Conservation (phyloP, 1,140 invertebrate species). For the Bombus soroeensis region DNA sequence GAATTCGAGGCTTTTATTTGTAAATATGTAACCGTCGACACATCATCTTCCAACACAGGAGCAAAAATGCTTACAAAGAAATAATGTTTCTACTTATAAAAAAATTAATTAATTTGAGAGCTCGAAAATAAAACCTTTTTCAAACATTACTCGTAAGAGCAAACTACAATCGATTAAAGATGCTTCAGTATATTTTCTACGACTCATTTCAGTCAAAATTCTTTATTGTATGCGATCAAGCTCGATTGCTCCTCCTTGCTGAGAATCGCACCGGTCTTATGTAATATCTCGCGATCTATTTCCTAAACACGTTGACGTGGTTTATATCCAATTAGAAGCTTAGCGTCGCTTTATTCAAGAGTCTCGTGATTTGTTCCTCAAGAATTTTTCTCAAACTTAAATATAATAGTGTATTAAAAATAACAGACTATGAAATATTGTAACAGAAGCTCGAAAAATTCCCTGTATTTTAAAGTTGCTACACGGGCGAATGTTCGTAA, state of each 20-base stretch:
- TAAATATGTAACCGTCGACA: background rate
- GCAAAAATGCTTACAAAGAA: too few relatives aligned
- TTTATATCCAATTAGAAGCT: background rate
- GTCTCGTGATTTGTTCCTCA: background rate
- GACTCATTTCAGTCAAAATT: background rate
- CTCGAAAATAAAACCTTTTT: background rate
- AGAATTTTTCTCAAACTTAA: too few relatives aligned
- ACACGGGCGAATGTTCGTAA: background rate
- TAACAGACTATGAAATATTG: background rate
- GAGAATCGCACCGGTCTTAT: background rate
- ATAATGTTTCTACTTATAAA: too few relatives aligned
- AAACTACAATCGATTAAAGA: background rate
- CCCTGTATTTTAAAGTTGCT: background rate
- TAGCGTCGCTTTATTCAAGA: background rate
- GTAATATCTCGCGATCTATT: background rate
- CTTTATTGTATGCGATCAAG: background rate
- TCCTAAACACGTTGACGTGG: conserved; percentile 8
- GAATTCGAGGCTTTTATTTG: background rate
- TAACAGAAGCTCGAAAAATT: background rate
- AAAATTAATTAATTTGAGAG: background rate
- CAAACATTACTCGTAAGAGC: background rate
- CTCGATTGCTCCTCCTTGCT: background rate
- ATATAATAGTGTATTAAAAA: background rate
- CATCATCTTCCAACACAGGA: too few relatives aligned
- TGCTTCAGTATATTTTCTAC: background rate